phyloP scores from a whole-genome alignment of 2,113 vertebrate species.

The Barnardius zonarius region DNA sequence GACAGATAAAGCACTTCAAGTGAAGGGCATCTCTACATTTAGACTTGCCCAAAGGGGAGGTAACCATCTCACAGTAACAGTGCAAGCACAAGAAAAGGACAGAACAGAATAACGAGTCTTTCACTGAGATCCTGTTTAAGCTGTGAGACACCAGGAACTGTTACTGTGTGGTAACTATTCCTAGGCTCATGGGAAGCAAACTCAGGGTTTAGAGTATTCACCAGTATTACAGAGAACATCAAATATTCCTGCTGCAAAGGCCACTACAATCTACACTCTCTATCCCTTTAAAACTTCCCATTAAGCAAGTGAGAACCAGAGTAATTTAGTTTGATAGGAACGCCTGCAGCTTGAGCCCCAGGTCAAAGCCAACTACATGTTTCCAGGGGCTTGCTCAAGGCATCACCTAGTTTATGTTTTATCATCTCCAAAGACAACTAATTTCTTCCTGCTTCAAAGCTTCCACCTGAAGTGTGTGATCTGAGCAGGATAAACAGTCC shows the following conservation, averaged over 20 bases:
- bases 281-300: background rate
- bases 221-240: background rate
- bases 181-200: background rate
- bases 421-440: background rate
- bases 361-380: background rate
- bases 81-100: background rate
- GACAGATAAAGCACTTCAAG: background rate
- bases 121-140: background rate
- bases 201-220: background rate
- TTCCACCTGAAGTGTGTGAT: accelerated
- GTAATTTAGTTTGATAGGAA: background rate
- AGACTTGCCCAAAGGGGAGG: background rate
- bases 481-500: background rate
- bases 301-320: background rate
- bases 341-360: background rate
- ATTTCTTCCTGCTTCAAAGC: background rate
- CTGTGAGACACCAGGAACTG: background rate
- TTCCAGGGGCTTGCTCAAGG: background rate
- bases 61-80: background rate
- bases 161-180: background rate
- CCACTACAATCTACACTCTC: background rate
- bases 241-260: background rate
- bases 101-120: background rate
- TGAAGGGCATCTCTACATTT: background rate
- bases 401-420: background rate